Evolutionary conservation across 2,113 vertebrate genomes (phyloP).

Genomic region (Mus spicilegus): DNA sequence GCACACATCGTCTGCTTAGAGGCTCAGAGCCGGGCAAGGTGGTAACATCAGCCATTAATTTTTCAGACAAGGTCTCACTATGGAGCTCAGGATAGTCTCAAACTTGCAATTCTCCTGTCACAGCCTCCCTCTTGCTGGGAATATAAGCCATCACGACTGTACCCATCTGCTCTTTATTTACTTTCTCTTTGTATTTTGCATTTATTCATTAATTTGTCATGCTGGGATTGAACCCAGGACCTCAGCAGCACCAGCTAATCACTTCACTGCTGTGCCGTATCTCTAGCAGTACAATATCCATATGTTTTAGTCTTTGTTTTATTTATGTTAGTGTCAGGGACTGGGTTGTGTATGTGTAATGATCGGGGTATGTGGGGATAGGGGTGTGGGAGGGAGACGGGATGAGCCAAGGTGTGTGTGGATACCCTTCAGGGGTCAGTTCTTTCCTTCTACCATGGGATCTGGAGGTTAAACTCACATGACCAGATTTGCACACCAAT

Average conservation of each 20-base stretch:
- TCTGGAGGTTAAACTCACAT: background rate
- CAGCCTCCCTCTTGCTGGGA: background rate
- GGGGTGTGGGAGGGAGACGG: background rate
- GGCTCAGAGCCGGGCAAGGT: background rate
- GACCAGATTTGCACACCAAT: background rate
- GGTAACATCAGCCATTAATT: background rate
- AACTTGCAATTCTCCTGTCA: background rate
- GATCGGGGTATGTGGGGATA: no score
- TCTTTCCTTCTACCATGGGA: background rate
- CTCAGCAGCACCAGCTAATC: background rate
- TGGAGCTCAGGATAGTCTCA: background rate
- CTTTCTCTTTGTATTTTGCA: background rate
- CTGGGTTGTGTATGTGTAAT: no score
- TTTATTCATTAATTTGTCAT: background rate
- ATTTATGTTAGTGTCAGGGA: no score
- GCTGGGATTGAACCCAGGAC: background rate
- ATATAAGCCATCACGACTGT: background rate
- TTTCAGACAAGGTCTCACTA: background rate
- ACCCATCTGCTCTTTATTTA: background rate
- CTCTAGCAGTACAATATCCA: background rate
- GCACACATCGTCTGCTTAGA: background rate
- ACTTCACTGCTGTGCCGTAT: no score
- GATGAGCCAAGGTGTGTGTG: background rate
- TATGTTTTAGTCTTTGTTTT: background rate
- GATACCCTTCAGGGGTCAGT: background rate